Evolutionary conservation across 2,888 invertebrate species (phyloP), one percentile per base, ranked within the genome.

Genomic region (Steinernema scapterisci): DNA sequence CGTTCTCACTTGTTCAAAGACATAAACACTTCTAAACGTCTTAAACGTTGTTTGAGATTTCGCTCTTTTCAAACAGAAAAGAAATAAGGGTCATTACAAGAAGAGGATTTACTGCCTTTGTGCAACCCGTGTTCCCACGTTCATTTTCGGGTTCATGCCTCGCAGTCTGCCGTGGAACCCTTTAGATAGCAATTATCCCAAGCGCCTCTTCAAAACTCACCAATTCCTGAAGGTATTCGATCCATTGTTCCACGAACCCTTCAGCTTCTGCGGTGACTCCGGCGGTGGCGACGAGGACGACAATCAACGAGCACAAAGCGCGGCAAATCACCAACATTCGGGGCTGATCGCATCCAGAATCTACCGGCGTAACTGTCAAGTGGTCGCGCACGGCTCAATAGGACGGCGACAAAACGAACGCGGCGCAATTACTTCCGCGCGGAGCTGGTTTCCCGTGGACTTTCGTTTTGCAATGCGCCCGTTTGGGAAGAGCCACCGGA

Each of bases 361-460:
- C 27, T 9, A 38, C 5, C 38, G 38, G 38, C 63, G 63, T 31
- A 63, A 31, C 63, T 31, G 63, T 63, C 63, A 63, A 63, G 63
- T 63, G 31, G 63, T 19, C 54, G 16, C 63, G 25, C 63, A 11
- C 31, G 63, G 25, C 38, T 25, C 38, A 38, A 38, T 38, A 9
- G 38, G 38, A 38, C 38, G 38, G 9, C 38, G 38, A 38, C 38
- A 38, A 38, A 38, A 38, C 63, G 63, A 63, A 63, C 63, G 38
- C 63, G 38, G 27, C 27, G 31, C 31, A 63, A 63, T 63, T 63
- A 31, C 63, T 9, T 27, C 63, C 13, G 48, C 48, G 48, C 48
- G 38, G 38, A 38, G 38, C 38, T 38, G 38, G 38, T 16, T 27
- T 63, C 31, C 31, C 31, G 63, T 19, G 63, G 6, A 25, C 54